Evolutionary conservation across 2,888 invertebrate genomes (phyloP).

Genomic region (Alloscopus bannaensis): DNA sequence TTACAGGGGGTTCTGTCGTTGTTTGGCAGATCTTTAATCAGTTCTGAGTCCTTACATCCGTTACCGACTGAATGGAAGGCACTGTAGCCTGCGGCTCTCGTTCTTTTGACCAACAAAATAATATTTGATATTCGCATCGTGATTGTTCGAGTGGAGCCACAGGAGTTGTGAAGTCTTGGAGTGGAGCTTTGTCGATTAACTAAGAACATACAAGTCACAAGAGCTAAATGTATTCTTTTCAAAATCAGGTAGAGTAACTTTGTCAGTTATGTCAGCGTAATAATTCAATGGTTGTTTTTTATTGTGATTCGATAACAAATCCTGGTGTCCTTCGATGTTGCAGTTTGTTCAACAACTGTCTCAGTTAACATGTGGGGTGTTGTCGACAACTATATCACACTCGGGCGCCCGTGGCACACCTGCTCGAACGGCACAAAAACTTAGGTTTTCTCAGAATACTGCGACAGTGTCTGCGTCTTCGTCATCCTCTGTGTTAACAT

Average conservation of each 20-base stretch:
- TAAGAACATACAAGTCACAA: not conserved
- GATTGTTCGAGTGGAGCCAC: too few relatives aligned
- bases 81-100: too few relatives aligned
- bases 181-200: not conserved
- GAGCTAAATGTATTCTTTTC: slow-evolving; percentile 64
- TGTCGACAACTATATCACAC: slow-evolving; percentile 59
- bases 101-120: too few relatives aligned
- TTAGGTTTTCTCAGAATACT: slow-evolving; percentile 41
- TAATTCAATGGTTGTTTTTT: not conserved
- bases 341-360: slow-evolving; percentile 65
- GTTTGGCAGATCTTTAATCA: too few relatives aligned
- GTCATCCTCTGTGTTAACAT: not conserved
- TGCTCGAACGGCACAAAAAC: slow-evolving; percentile 56
- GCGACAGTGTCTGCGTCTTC: not conserved
- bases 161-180: too few relatives aligned
- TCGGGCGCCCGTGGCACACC: slow-evolving; percentile 59
- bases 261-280: not conserved
- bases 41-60: too few relatives aligned
- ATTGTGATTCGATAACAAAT: too few relatives aligned
- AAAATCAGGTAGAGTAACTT: slow-evolving; percentile 60
- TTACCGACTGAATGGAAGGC: too few relatives aligned
- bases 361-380: slow-evolving; percentile 64
- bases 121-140: too few relatives aligned
- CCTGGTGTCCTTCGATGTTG: too few relatives aligned
- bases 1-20: too few relatives aligned